Base-by-base conservation (phyloP, 2,888 invertebrate genomes). In the Lampropteryx suffumata region DNA sequence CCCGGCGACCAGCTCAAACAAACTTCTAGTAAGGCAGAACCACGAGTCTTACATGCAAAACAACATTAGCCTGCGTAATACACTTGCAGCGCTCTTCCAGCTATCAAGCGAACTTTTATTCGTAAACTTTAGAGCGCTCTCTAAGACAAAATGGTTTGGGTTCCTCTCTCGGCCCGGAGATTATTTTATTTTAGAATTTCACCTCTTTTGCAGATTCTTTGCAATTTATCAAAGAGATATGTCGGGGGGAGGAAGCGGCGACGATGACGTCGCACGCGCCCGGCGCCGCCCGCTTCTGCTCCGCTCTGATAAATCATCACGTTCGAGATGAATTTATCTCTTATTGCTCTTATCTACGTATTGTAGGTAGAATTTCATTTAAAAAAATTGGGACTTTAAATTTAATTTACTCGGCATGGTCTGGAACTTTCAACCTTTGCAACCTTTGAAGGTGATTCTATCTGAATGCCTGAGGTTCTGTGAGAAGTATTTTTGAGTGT, bases 211-310 rank as follows among this genome's bases (percentile, higher is more conserved):
- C 67, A 79, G 70, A 76, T 81, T 76, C 73, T 70, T 73, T 71
- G 79, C 72, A 80, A 87, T 84, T 81, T 81, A 84, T 86, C 82
- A 84, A 69, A 71, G 57, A 74, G 78, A 83, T 84, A 82, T 70
- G 78, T 76, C 73, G 67, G 68, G 61, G 65, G 58, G 68, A 68
- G 71, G 75, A 69, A 71, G 67, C 66, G 64, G 65, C 71, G 71
- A 74, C 76, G 76, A 84, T 79, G 81, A 82, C 79, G 73, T 64
- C 73, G 76, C 74, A 73, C 69, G 70, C 70, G 69, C 70, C 69
- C 72, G 63, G 27, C 45, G 67, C 62, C 65, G 63, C 57, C 65
- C 62, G 63, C 62, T 54, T 53, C 54, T 56, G 52, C 45, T 52
- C 35, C 54, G 62, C 68, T 62, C 71, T 74, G 79, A 82, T 84